These are phyloP conservation scores for Botia almorhae DNA, from an alignment of 2,797 vertebrate genomes.

Conservation along the genomic window DNA sequence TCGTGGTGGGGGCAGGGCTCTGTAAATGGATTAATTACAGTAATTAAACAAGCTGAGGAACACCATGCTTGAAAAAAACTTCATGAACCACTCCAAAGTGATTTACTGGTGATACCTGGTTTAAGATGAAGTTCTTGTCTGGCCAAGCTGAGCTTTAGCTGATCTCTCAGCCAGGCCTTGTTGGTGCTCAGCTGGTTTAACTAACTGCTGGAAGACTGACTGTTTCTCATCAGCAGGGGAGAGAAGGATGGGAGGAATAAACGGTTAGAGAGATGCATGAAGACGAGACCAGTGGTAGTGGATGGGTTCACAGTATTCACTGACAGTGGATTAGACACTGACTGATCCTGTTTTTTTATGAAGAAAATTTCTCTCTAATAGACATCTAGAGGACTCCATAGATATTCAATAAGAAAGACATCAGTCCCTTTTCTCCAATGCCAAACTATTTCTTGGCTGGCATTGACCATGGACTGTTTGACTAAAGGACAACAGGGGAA, in stretches of 20 bases:
- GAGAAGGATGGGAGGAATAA: slow-evolving; percentile 57
- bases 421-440: slow-evolving; percentile 64
- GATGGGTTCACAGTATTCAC: slow-evolving; percentile 60
- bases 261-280: neutral
- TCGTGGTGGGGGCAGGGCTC: neutral
- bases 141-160: no score
- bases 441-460: slow-evolving; percentile 64
- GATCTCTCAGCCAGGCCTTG: no score
- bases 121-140: no score
- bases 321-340: slow-evolving; percentile 64
- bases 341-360: slow-evolving; percentile 66
- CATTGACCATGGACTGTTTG: slow-evolving; percentile 53
- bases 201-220: no score
- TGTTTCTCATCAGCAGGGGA: neutral
- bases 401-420: slow-evolving; percentile 71
- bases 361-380: slow-evolving; percentile 71
- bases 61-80: slow-evolving; percentile 31
- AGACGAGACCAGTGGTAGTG: neutral
- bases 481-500: slow-evolving; percentile 55
- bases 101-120: no score
- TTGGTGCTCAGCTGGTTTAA: no score
- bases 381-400: slow-evolving; percentile 70
- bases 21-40: slow-evolving; percentile 67
- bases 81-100: no score
- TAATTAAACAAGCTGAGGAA: slow-evolving; percentile 69